Evolutionary conservation across 2,797 vertebrate genomes (phyloP).

Genomic region (Crax fasciolata): DNA sequence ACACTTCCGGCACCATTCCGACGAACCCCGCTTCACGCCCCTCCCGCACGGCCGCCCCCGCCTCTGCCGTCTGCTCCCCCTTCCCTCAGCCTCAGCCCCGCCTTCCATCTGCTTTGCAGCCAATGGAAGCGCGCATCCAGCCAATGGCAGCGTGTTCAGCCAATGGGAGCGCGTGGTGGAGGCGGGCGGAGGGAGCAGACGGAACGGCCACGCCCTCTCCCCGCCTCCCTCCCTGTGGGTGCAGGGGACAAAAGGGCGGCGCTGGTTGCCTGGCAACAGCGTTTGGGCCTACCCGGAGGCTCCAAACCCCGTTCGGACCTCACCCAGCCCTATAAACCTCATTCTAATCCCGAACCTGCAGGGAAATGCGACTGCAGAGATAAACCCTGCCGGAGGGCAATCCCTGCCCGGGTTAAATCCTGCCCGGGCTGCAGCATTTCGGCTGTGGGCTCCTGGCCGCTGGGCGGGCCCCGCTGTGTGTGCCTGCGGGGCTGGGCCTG

Average conservation of each 20-base stretch:
- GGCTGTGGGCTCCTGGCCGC: background rate
- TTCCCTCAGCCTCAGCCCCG: too few relatives aligned
- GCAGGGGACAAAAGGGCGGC: background rate
- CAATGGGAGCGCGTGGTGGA: too few relatives aligned
- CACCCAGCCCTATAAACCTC: background rate
- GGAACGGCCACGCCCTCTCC: too few relatives aligned
- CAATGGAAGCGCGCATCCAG: too few relatives aligned
- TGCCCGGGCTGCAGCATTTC: background rate
- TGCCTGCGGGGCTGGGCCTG: background rate
- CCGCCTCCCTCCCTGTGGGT: background rate
- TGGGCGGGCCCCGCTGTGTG: background rate
- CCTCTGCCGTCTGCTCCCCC: too few relatives aligned
- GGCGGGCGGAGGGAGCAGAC: background rate
- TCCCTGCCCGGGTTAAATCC: too few relatives aligned
- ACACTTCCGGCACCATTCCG: too few relatives aligned
- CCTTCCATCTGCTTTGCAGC: too few relatives aligned
- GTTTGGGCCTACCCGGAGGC: background rate
- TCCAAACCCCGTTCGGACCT: too few relatives aligned
- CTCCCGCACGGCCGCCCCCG: too few relatives aligned
- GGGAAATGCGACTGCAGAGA: background rate
- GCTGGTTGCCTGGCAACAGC: background rate
- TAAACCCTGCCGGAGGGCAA: background rate
- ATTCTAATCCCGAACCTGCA: background rate
- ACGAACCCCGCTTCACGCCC: too few relatives aligned
- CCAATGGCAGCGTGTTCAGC: too few relatives aligned